These are phyloP conservation scores for Actinernus sp. DNA, from an alignment of 92 coral and sea anemone species.

Conservation along the genomic window DNA sequence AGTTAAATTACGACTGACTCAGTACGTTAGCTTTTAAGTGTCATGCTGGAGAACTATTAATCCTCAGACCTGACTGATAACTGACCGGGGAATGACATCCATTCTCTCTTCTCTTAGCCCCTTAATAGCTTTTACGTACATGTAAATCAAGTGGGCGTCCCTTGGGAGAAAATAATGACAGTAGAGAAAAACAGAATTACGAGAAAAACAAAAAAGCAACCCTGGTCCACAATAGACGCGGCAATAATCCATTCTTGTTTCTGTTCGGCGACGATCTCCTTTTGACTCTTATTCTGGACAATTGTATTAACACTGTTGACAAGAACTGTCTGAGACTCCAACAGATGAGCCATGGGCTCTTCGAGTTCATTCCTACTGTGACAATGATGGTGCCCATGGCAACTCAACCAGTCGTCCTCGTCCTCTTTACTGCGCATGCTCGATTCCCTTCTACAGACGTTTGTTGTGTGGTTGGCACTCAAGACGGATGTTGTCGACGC, in stretches of 20 bases:
- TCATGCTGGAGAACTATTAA: too few relatives aligned
- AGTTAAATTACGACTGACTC: too few relatives aligned
- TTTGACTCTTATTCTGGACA: conserved; percentile 14
- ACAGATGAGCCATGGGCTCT: conserved; percentile 5
- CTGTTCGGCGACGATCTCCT: conserved; percentile 19
- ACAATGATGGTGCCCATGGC: conserved; percentile 24
- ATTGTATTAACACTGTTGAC: conserved; percentile 20
- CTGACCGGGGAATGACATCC: too few relatives aligned
- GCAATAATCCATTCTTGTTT: conserved; percentile 85
- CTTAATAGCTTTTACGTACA: too few relatives aligned
- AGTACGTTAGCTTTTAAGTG: too few relatives aligned
- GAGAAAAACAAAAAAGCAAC: conserved; percentile 71
- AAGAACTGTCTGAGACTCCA: conserved; percentile 25
- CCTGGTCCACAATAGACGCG: conserved; percentile 75
- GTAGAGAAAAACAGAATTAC: conserved; percentile 72
- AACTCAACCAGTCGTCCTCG: background rate
- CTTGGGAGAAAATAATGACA: conserved; percentile 62
- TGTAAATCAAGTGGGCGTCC: background rate
- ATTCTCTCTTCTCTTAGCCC: too few relatives aligned
- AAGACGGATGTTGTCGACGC: background rate
- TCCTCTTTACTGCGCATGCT: conserved; percentile 35
- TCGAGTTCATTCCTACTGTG: conserved; percentile 2
- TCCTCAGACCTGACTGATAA: too few relatives aligned
- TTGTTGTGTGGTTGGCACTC: background rate
- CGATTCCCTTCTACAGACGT: background rate